Evolutionary conservation across 2,797 vertebrate genomes (phyloP), one percentile per base, ranked within the genome.

Genomic region (Psittacula echo): DNA sequence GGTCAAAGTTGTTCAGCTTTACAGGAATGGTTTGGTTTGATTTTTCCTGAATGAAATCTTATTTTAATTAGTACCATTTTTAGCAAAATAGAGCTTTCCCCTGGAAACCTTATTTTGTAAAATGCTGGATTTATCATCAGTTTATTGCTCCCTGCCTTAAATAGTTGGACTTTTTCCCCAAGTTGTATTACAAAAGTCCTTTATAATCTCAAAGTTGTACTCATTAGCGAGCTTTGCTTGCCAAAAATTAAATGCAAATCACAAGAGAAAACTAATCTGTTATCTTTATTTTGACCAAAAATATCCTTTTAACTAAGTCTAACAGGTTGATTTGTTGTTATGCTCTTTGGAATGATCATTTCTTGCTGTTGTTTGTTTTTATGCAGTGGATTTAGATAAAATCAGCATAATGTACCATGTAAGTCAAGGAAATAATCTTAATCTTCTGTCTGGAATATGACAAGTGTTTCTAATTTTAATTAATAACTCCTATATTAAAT

Each of bases 401-500:
- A 79, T 86, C 94, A 91, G 68, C 79, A 95, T 96, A 96, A 93
- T 56, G 30, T 82, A 83, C 72, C 78, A 45, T 67, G 47, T 73
- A 85, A 93, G 1, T 94, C 86, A 94, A 97, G 84, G 87, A 97
- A 97, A 97, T 94, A 96, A 91, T 96, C 85, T 87, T 88, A 88
- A 76, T 84, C 54, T 92, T 95, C 92, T 96, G 80, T 93, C 91
- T 93, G 68, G 56, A 92, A 80, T 96, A 77, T 82, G 96, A 93
- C 89, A 96, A 61, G 88, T 90, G 68, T 96, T 94, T 93, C 95
- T 97, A 95, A 95, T 97, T 96, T 72, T 86, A 97, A 97, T 97
- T 97, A 97, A 95, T 94, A 92, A 78, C 90, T 50, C 71, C 7
- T 91, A 75, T 79, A 87, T 83, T 93, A 89, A 96, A 93, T 67